phyloP scores from a whole-genome alignment of 2,797 vertebrate species.

The Sparus aurata region DNA sequence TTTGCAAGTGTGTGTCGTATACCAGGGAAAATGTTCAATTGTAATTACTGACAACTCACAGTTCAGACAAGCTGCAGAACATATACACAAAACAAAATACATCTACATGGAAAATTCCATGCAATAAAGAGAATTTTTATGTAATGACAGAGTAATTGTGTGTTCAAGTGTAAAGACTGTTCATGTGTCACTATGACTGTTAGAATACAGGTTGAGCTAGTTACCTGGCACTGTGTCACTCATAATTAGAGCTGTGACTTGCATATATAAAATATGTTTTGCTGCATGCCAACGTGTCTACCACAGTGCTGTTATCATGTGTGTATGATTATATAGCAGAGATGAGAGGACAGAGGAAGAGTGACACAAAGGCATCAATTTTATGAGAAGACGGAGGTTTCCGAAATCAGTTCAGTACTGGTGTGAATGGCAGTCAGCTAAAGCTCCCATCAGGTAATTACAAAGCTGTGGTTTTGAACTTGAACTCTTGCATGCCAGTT shows the following conservation, averaged over 20 bases:
- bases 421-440: neutral
- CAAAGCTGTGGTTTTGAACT: neutral
- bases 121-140: neutral
- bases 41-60: neutral
- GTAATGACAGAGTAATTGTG: neutral
- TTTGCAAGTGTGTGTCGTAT: neutral
- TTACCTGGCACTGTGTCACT: constrained; percentile 46
- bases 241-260: constrained; percentile 23
- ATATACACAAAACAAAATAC: neutral
- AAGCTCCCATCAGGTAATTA: neutral
- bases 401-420: neutral
- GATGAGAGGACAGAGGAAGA: neutral
- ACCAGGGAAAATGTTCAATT: neutral
- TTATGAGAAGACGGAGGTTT: neutral
- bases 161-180: neutral
- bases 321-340: neutral
- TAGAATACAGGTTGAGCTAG: constrained; percentile 60
- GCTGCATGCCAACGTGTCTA: neutral
- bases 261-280: constrained; percentile 27
- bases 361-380: neutral
- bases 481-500: neutral
- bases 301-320: neutral
- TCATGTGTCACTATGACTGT: neutral
- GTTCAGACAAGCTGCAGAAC: neutral
- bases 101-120: neutral